Evolutionary conservation across 2,888 invertebrate species (phyloP), one percentile per base, ranked within the genome.

Genomic region (Atrina japonica): DNA sequence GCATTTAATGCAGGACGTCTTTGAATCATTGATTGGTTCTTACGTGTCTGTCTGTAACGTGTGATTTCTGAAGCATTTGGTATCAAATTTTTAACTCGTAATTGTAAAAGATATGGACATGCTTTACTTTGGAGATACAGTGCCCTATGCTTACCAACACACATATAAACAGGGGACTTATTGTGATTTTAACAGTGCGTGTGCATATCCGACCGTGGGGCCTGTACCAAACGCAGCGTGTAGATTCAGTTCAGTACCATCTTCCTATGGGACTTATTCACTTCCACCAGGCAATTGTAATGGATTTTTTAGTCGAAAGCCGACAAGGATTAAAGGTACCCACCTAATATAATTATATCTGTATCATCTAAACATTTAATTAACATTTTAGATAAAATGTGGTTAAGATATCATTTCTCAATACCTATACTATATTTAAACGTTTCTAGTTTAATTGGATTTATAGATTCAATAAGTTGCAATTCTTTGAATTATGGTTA

Each of bases 71-170:
- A 47, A 16, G n/a, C 47, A 21, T 47, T 47, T 47, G 47, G 21
- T 47, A 18, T 47, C 18, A 21, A n/a, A 47, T 47, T 47, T 47
- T 18, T 18, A 18, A n/a, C 47, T 47, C 7, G 18, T 47, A 18
- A 47, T 18, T 47, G 47, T 47, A 18, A n/a, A 58, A 67, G 58
- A 50, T 52, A 79, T 77, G 79, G 80, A 82, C 78, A 82, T 82
- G 81, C 68, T 82, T 58, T 82, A 82, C 66, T 78, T 82, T 45
- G 81, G 81, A 25, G 81, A 82, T 47, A 75, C 80, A 11, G 74
- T 82, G 52, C 80, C 81, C 43, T 82, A 82, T 63, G 70, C 78
- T n/a, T 80, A 82, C 61, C 81, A 75, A 49, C 66, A 69, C 29
- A 69, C 73, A 41, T 80, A 82, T 61, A 82, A 82, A 58, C 81